These are phyloP conservation scores for Hippopotamus amphibius DNA, from an alignment of 2,113 vertebrate genomes.

Conservation along the genomic window DNA sequence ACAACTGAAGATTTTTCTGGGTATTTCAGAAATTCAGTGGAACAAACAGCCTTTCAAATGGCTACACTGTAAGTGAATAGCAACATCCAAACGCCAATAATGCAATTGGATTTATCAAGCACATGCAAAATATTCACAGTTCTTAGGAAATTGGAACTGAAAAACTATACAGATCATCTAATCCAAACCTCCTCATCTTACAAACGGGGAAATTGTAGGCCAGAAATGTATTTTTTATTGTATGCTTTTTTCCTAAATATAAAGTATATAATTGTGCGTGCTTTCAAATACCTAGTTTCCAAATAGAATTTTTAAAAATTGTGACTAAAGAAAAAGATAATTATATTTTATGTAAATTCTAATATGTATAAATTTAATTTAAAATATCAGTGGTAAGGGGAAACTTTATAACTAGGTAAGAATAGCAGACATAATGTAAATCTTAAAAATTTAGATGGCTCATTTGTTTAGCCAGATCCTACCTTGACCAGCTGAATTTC, in stretches of 20 bases:
- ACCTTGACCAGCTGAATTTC: neutral
- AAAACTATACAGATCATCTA: neutral
- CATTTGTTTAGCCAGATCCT: neutral
- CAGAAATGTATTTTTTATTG: neutral
- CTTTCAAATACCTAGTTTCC: conserved; percentile 18
- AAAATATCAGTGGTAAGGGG: neutral
- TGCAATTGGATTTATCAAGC: neutral
- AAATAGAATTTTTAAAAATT: neutral
- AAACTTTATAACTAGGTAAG: neutral
- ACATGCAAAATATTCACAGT: neutral
- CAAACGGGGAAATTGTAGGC: neutral
- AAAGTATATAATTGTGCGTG: neutral
- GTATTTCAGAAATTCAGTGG: neutral
- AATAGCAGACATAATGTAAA: neutral
- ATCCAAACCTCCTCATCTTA: neutral
- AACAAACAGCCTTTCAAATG: neutral
- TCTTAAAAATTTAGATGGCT: neutral
- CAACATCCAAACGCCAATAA: neutral
- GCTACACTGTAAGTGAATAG: neutral
- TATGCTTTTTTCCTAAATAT: neutral
- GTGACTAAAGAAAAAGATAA: neutral
- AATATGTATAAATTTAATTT: neutral
- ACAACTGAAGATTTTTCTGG: neutral
- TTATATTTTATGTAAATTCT: neutral
- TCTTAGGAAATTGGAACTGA: neutral